Percentiles rank a stretch among this genome's conserved stretches.
These are phyloP conservation scores for Malachius bipustulatus DNA, from an alignment of 2,888 invertebrate genomes.

Conservation along the genomic window DNA sequence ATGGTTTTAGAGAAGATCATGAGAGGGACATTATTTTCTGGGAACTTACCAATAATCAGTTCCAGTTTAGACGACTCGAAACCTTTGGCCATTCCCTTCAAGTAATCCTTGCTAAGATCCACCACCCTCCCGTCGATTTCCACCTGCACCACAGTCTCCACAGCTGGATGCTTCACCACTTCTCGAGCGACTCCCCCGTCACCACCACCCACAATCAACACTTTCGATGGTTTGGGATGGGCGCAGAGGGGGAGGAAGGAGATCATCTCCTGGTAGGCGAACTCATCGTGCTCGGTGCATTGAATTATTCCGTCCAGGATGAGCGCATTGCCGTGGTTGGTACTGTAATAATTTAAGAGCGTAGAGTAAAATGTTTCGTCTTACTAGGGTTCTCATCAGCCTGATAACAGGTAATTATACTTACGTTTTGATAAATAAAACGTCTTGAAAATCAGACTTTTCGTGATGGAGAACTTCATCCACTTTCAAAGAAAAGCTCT, in stretches of 20 bases:
- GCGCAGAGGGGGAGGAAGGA: slow-evolving; percentile 84
- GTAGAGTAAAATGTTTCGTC: too few relatives aligned
- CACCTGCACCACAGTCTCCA: slow-evolving; percentile 75
- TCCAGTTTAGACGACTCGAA: slow-evolving; percentile 68
- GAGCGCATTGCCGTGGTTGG: slow-evolving; percentile 71
- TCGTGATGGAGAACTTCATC: slow-evolving; percentile 66
- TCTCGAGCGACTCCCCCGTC: slow-evolving; percentile 97
- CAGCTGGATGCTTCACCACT: slow-evolving; percentile 82
- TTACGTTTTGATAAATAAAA: slow-evolving; percentile 46
- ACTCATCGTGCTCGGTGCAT: slow-evolving; percentile 92
- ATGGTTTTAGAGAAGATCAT: too few relatives aligned
- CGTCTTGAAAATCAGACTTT: slow-evolving; percentile 73
- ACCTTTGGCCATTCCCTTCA: slow-evolving; percentile 85
- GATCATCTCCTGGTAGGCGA: slow-evolving; percentile 98
- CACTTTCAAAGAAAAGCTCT: slow-evolving; percentile 76
- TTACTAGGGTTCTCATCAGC: too few relatives aligned
- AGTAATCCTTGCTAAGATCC: slow-evolving; percentile 73
- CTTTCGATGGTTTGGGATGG: slow-evolving; percentile 83
- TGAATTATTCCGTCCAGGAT: slow-evolving; percentile 95
- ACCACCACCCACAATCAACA: slow-evolving; percentile 93
- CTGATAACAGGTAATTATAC: too few relatives aligned
- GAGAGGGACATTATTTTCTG: too few relatives aligned
- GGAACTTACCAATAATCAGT: too few relatives aligned
- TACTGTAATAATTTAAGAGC: slow-evolving; percentile 47
- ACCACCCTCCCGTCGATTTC: slow-evolving; percentile 93